A percentile compares a stretch with the other conserved stretches of the same genome.
Evolutionary conservation across 2,888 invertebrate species (phyloP).

Genomic region (Spodoptera littoralis): DNA sequence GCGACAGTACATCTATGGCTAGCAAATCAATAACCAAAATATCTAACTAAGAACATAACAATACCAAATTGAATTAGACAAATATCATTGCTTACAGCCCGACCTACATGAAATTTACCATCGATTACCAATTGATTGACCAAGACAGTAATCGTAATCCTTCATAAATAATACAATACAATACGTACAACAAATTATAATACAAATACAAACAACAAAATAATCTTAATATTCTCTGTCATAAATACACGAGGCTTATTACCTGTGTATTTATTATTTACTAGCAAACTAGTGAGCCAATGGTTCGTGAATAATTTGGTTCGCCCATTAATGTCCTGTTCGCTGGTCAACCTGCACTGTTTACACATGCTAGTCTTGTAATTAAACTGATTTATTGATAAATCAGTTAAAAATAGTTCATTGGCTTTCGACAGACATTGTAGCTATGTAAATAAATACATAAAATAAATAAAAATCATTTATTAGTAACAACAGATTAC

Average conservation of each 20-base stretch:
- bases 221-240: conserved; percentile 8
- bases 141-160: background rate
- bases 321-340: conserved; percentile 49
- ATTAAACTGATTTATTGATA: conserved; percentile 51
- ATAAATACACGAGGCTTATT: conserved; percentile 33
- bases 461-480: too few species aligned
- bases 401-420: conserved; percentile 31
- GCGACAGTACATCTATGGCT: too few species aligned
- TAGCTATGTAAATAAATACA: too few species aligned
- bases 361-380: conserved; percentile 50
- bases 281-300: background rate
- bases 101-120: too few species aligned
- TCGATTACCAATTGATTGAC: too few species aligned
- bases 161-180: conserved; percentile 14
- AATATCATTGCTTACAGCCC: too few species aligned
- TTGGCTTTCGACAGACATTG: background rate
- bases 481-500: too few species aligned
- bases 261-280: conserved; percentile 35
- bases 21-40: too few species aligned
- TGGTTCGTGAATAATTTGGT: conserved; percentile 50
- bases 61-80: too few species aligned
- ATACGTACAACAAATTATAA: conserved; percentile 7
- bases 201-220: conserved; percentile 24
- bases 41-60: too few species aligned
- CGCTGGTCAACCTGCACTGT: conserved; percentile 32